These are phyloP conservation scores for Chloromyia formosa DNA, from an alignment of 2,888 invertebrate species.

Conservation along the genomic window DNA sequence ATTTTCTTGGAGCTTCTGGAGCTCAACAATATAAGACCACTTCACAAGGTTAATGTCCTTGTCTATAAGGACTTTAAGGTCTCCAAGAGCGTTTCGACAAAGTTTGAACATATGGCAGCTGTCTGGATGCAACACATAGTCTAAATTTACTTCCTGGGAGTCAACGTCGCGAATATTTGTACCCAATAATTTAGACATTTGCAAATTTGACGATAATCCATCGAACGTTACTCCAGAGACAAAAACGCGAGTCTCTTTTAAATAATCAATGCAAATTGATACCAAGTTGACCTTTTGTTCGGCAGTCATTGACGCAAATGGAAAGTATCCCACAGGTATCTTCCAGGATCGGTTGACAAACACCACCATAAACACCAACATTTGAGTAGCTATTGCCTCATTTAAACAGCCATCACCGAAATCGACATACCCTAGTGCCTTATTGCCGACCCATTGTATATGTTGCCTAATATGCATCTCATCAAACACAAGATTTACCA, in stretches of 20 bases:
- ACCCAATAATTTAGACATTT: too few relatives aligned
- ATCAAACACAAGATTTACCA: not conserved
- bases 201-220: too few relatives aligned
- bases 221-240: too few relatives aligned
- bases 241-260: too few relatives aligned
- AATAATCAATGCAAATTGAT: too few relatives aligned
- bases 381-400: too few relatives aligned
- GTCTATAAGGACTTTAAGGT: slow-evolving; percentile 14
- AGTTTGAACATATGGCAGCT: slow-evolving; percentile 43
- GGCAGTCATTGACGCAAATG: not conserved
- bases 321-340: not conserved
- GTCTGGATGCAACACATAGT: slow-evolving; percentile 35
- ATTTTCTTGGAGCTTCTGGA: slow-evolving; percentile 27
- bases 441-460: too few relatives aligned
- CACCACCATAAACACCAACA: too few relatives aligned
- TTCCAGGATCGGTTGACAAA: not conserved
- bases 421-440: too few relatives aligned
- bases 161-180: too few relatives aligned
- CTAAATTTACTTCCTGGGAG: too few relatives aligned
- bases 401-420: too few relatives aligned
- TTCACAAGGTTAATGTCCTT: slow-evolving; percentile 15
- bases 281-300: slow-evolving; percentile 2
- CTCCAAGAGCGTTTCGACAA: slow-evolving; percentile 29
- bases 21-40: not conserved
- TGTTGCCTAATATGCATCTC: not conserved